Percentiles rank a stretch among this genome's conserved stretches.
Conservation (phyloP, 2,797 vertebrate genomes). For the Poecile montanus region DNA sequence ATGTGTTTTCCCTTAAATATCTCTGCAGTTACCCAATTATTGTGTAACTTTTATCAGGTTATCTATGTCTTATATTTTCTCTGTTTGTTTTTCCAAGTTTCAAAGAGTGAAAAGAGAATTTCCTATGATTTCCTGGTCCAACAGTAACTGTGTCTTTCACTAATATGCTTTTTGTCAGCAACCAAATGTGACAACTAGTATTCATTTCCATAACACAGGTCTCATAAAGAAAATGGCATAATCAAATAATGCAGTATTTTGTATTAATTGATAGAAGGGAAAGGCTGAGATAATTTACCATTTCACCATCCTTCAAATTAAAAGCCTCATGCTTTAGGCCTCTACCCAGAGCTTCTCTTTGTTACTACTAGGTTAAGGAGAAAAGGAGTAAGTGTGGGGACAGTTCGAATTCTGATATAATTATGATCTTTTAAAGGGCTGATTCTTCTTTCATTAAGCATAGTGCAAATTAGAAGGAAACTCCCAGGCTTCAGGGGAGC, state of each 20-base stretch:
- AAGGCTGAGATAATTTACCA: background rate
- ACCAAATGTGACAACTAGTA: background rate
- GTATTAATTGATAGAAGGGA: background rate
- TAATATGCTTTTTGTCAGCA: background rate
- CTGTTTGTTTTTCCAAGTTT: background rate
- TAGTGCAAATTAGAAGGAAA: background rate
- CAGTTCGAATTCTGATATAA: background rate
- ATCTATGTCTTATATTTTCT: background rate
- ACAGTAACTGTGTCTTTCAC: background rate
- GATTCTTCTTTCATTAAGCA: background rate
- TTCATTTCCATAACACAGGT: background rate
- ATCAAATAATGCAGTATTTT: background rate
- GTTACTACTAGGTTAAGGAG: background rate
- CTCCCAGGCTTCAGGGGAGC: background rate
- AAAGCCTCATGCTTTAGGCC: background rate
- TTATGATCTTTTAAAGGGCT: background rate
- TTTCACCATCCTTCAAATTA: background rate
- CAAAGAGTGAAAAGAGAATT: background rate
- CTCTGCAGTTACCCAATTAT: background rate
- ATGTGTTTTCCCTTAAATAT: background rate
- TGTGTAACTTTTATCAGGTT: background rate
- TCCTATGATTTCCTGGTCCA: background rate
- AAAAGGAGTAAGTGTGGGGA: background rate
- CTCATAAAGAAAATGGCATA: background rate
- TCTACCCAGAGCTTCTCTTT: background rate